A percentile compares a stretch with the other conserved stretches of the same genome.
These are phyloP conservation scores for Pelobates fuscus DNA, from an alignment of 2,113 vertebrate species.

Conservation along the genomic window DNA sequence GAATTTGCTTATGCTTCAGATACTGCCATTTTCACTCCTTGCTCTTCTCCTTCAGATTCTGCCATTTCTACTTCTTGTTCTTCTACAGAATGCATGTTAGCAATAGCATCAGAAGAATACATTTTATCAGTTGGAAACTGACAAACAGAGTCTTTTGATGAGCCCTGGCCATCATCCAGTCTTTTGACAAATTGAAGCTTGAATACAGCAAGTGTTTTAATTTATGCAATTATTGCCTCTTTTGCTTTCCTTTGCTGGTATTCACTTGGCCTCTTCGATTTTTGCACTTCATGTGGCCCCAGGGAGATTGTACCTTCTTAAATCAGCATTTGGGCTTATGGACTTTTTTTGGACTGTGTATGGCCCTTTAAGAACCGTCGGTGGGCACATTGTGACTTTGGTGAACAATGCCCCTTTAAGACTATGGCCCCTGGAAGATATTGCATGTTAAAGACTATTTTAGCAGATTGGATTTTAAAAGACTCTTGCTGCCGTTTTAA, in stretches of 20 bases:
- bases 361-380: too few species aligned
- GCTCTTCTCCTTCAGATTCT: neutral
- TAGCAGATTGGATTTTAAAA: too few species aligned
- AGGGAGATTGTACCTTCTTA: too few species aligned
- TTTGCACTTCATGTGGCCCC: neutral
- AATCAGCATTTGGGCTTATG: too few species aligned
- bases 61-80: neutral
- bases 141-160: neutral
- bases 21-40: conserved; percentile 1
- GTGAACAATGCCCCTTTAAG: too few species aligned
- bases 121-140: neutral
- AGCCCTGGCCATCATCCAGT: neutral
- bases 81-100: neutral
- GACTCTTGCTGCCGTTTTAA: too few species aligned
- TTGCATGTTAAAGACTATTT: too few species aligned
- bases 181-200: conserved; percentile 7
- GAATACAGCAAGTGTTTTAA: neutral
- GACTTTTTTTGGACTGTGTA: too few species aligned
- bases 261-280: neutral
- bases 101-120: neutral
- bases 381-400: too few species aligned
- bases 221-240: neutral
- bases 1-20: neutral
- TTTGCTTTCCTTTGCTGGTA: neutral
- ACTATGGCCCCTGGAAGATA: too few species aligned